phyloP scores from a whole-genome alignment of 2,888 invertebrate species.

The Bombylius discolor region DNA sequence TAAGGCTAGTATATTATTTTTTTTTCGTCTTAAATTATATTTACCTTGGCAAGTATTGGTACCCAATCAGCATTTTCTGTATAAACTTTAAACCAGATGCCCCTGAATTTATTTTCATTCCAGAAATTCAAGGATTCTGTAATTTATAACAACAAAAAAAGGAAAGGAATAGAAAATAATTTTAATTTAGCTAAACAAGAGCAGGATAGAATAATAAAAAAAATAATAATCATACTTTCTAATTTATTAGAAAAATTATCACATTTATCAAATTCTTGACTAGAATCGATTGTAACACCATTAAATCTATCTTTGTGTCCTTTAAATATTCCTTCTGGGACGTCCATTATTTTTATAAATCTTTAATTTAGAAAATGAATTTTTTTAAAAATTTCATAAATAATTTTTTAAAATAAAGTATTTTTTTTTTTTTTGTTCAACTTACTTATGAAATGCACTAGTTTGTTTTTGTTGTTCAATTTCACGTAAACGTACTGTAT shows the following conservation, averaged over 20 bases:
- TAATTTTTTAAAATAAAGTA: too few relatives aligned
- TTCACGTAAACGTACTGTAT: too few relatives aligned
- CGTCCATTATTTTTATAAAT: slow-evolving; percentile 19
- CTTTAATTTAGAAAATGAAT: background rate
- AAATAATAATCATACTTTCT: slow-evolving; percentile 43
- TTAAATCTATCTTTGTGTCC: slow-evolving; percentile 51
- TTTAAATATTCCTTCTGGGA: slow-evolving; percentile 33
- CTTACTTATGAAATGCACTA: too few relatives aligned
- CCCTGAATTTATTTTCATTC: slow-evolving; percentile 48
- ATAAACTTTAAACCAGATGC: slow-evolving; percentile 71
- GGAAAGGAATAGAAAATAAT: background rate
- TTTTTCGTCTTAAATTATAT: slow-evolving; percentile 2
- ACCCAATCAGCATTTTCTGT: slow-evolving; percentile 60
- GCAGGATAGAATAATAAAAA: too few relatives aligned
- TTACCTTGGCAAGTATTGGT: slow-evolving; percentile 57
- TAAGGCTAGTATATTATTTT: too few relatives aligned
- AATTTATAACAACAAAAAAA: slow-evolving; percentile 27
- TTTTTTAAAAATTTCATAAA: too few relatives aligned
- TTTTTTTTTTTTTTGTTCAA: too few relatives aligned
- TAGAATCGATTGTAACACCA: slow-evolving; percentile 59
- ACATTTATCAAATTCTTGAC: slow-evolving; percentile 40
- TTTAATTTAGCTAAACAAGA: background rate
- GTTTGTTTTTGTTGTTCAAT: too few relatives aligned
- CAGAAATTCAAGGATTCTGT: slow-evolving; percentile 59
- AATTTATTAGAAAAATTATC: slow-evolving; percentile 42